Percentiles rank a stretch among this genome's conserved stretches.
phyloP scores from a whole-genome alignment of 2,113 vertebrate species.

The Halcyon senegalensis region DNA sequence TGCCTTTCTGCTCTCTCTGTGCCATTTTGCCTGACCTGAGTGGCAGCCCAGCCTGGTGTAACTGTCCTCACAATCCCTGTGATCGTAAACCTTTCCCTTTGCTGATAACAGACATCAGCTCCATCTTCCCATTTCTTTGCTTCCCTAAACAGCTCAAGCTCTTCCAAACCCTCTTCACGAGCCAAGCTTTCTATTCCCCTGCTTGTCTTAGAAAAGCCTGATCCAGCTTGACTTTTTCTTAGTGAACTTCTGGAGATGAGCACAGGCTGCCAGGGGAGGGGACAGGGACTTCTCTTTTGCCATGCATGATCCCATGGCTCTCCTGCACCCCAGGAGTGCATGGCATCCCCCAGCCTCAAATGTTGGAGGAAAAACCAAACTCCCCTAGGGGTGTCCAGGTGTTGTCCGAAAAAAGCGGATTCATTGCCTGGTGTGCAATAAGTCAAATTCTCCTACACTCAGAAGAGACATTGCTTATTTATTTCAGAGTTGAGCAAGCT shows the following conservation, averaged over 20 bases:
- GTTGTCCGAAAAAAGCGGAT: too few species aligned
- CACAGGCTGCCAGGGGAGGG: background rate
- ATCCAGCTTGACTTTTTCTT: background rate
- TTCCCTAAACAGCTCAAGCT: background rate
- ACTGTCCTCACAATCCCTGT: accelerated
- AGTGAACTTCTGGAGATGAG: background rate
- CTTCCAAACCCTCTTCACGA: background rate
- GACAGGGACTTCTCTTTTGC: background rate
- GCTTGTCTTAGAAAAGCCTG: background rate
- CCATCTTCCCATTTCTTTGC: background rate
- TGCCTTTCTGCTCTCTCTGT: background rate
- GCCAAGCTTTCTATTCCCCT: background rate
- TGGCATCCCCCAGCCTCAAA: background rate
- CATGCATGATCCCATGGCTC: background rate
- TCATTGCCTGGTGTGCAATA: too few species aligned
- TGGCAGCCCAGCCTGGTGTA: accelerated
- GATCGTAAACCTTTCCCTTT: background rate
- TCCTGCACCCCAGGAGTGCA: background rate
- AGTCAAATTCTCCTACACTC: too few species aligned
- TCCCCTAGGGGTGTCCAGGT: accelerated
- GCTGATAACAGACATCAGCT: background rate
- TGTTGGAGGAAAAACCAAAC: accelerated
- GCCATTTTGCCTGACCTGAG: background rate
- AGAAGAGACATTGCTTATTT: too few species aligned
- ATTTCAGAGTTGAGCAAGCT: too few species aligned